Base-by-base conservation (phyloP, 2,888 invertebrate species). In the Lypha dubia region DNA sequence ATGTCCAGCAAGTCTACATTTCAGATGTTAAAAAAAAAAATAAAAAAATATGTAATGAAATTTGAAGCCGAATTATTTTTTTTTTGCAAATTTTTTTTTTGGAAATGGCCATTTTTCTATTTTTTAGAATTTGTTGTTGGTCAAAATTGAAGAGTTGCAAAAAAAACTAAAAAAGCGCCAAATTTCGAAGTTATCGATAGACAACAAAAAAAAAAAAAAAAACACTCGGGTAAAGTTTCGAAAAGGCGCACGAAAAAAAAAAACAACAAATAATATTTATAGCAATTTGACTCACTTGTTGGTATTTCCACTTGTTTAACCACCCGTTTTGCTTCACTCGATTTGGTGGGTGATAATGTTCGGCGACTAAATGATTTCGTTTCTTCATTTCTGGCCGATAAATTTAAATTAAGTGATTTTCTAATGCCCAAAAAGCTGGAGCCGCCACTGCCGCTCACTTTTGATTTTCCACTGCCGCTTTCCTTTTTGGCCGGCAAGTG, bases 271-370 rank as follows among this genome's bases (percentile, higher is more conserved):
- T n/a, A n/a, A n/a, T n/a, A n/a, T n/a, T n/a, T n/a, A n/a, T n/a
- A n/a, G n/a, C n/a, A n/a, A n/a, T n/a, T n/a, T n/a, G n/a, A 84
- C 86, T 86, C 63, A 87, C 87, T 86, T 85, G 87, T 71, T 58
- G 80, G 84, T 70, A 73, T 68, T 68, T 87, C 87, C 70, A n/a
- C n/a, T n/a, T 80, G 86, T 76, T 83, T 85, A 56, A 74, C 81
- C 32, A 87, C 82, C 53, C 85, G 84, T 80, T 83, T 86, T 17
- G 84, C 80, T 79, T 87, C 86, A 83, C 86, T 86, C 13, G 86
- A 81, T 76, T 87, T 87, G 24, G 87, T 87, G 32, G 87, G 86
- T 68, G 87, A 87, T 22, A 86, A 53, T 41, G 85, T 86, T 13
- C 86, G 85, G 28, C 84, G 79, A 68, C 84, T 85, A 68, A 76